Conservation (phyloP, 2,113 vertebrate genomes). For the Kryptolebias marmoratus region DNA sequence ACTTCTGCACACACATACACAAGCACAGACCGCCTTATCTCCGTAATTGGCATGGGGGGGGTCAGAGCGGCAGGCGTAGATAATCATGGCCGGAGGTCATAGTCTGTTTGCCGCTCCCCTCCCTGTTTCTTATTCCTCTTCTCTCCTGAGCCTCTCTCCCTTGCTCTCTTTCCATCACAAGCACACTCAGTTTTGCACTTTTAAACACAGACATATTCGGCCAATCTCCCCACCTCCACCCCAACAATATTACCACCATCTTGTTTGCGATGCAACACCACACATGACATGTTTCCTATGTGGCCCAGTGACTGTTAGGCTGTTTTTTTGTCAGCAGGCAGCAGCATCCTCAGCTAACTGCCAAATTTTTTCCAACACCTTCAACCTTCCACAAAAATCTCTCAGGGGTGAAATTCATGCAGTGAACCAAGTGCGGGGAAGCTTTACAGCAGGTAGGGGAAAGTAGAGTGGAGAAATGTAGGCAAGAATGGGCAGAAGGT, state of each 20-base stretch:
- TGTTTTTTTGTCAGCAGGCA: constrained; percentile 36
- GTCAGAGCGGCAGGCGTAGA: constrained; percentile 58
- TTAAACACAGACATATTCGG: not conserved
- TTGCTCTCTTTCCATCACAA: not conserved
- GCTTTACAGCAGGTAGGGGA: not conserved
- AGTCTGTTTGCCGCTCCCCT: constrained; percentile 40
- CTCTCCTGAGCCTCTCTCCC: not conserved
- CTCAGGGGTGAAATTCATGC: not conserved
- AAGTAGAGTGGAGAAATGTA: not conserved
- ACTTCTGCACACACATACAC: constrained; percentile 11
- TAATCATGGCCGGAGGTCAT: constrained; percentile 60
- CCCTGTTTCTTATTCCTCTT: constrained; percentile 12
- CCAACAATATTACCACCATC: not conserved
- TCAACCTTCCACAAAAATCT: not conserved
- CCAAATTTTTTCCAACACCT: not conserved
- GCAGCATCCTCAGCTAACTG: constrained; percentile 43
- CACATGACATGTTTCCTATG: constrained; percentile 32
- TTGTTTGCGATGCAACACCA: constrained; percentile 28
- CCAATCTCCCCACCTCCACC: not conserved
- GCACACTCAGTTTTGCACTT: not conserved
- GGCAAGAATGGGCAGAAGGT: not conserved
- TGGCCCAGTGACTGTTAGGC: constrained; percentile 16
- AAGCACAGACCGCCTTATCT: constrained; percentile 55
- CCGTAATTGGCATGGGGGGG: constrained; percentile 63
- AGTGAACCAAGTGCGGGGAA: not conserved